Percentiles rank a stretch among this genome's conserved stretches.
phyloP scores from a whole-genome alignment of 2,113 vertebrate genomes.

The Sclerurus mexicanus region DNA sequence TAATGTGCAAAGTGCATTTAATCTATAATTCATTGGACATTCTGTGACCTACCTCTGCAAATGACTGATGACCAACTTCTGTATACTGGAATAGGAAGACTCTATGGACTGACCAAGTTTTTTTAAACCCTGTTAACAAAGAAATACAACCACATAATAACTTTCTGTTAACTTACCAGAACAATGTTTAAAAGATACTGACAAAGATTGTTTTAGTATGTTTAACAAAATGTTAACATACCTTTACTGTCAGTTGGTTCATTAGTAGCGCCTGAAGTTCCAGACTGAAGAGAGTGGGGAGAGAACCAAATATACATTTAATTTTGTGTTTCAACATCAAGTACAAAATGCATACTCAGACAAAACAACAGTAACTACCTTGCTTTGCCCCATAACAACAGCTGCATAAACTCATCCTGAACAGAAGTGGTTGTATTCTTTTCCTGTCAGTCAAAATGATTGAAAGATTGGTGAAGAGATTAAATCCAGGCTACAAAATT shows the following conservation, averaged over 20 bases:
- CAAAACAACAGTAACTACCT: slow-evolving; percentile 77
- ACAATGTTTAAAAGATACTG: not conserved
- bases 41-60: slow-evolving; percentile 86
- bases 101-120: slow-evolving; percentile 97
- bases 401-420: slow-evolving; percentile 96
- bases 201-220: not conserved
- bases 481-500: not conserved
- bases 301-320: not conserved
- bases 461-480: not conserved
- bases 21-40: not conserved
- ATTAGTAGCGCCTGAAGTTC: slow-evolving; percentile 95
- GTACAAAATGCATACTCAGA: not conserved
- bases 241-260: slow-evolving; percentile 97
- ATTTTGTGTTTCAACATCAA: not conserved
- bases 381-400: slow-evolving; percentile 96
- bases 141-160: not conserved
- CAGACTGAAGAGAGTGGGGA: slow-evolving; percentile 71
- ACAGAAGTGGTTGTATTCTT: slow-evolving; percentile 97
- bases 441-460: slow-evolving; percentile 77
- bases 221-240: slow-evolving; percentile 42
- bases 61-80: slow-evolving; percentile 96
- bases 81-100: slow-evolving; percentile 96
- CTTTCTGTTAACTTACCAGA: not conserved
- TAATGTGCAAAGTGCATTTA: not conserved
- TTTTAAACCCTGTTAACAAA: slow-evolving; percentile 87